phyloP scores from a whole-genome alignment of 2,888 invertebrate genomes.

The Ormyrus thymus region DNA sequence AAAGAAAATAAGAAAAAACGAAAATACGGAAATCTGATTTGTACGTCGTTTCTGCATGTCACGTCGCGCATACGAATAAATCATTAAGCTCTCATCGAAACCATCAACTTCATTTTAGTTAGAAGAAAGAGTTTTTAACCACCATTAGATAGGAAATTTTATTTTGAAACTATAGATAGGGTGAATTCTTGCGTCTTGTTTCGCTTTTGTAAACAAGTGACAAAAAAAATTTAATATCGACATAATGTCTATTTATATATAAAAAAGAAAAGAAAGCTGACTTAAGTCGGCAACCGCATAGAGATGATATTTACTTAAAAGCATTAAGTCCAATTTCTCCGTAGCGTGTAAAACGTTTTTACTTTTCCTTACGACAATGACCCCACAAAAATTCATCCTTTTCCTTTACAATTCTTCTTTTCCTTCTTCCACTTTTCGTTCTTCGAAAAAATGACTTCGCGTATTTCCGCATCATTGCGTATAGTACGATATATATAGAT shows the following conservation, averaged over 20 bases:
- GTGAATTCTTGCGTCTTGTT: slow-evolving; percentile 70
- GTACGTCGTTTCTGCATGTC: slow-evolving; percentile 52
- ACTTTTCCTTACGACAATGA: slow-evolving; percentile 58
- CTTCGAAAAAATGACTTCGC: slow-evolving; percentile 52
- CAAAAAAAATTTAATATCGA: slow-evolving; percentile 65
- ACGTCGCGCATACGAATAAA: slow-evolving; percentile 53
- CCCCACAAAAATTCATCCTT: slow-evolving; percentile 34
- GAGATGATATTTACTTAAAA: slow-evolving; percentile 65
- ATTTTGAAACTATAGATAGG: slow-evolving; percentile 71
- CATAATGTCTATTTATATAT: slow-evolving; percentile 69
- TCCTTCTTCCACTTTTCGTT: slow-evolving; percentile 52
- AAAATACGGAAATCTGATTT: slow-evolving; percentile 42
- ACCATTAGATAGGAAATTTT: slow-evolving; percentile 74
- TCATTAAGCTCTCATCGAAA: slow-evolving; percentile 49
- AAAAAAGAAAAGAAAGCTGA: slow-evolving; percentile 56
- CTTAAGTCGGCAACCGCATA: slow-evolving; percentile 60
- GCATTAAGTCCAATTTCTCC: slow-evolving; percentile 48
- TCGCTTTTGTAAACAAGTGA: slow-evolving; percentile 70
- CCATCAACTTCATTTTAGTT: slow-evolving; percentile 64
- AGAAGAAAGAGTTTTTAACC: slow-evolving; percentile 66
- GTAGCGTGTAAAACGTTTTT: slow-evolving; percentile 58
- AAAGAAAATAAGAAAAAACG: slow-evolving; percentile 22
- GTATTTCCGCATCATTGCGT: slow-evolving; percentile 53
- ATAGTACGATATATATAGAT: slow-evolving; percentile 50
- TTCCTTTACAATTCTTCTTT: slow-evolving; percentile 43